Evolutionary conservation across 2,888 invertebrate species (phyloP).

Genomic region (Elaeidobius kamerunicus): DNA sequence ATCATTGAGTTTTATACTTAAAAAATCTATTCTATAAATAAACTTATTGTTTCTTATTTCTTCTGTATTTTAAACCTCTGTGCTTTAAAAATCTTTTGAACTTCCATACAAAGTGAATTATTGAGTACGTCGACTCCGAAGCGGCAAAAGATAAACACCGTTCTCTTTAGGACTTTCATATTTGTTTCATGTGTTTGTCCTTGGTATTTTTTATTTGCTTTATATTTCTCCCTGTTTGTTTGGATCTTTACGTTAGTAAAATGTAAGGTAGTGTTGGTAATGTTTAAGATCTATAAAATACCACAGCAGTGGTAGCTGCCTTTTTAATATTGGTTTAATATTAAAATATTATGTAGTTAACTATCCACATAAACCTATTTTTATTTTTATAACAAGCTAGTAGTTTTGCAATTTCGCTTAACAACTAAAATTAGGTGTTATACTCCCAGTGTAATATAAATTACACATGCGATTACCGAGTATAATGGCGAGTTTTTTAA

Average conservation of each 20-base stretch:
- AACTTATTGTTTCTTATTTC: neutral
- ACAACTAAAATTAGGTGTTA: neutral
- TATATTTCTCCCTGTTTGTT: slow-evolving; percentile 8
- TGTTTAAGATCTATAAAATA: too few species aligned
- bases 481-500: slow-evolving; percentile 16
- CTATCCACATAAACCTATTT: too few species aligned
- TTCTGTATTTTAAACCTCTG: neutral
- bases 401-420: too few species aligned
- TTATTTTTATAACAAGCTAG: too few species aligned
- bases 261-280: too few species aligned
- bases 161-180: slow-evolving; percentile 4
- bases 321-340: neutral
- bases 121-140: slow-evolving; percentile 1
- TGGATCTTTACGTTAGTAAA: too few species aligned
- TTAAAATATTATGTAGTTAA: too few species aligned
- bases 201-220: slow-evolving; percentile 12
- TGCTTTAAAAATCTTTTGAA: slow-evolving; percentile 11
- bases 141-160: neutral
- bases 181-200: slow-evolving; percentile 10
- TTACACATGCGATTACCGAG: slow-evolving; percentile 12
- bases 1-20: too few species aligned
- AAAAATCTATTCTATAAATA: too few species aligned
- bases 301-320: too few species aligned
- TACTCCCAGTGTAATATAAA: slow-evolving; percentile 4
- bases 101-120: slow-evolving; percentile 4